A percentile compares a stretch with the other conserved stretches of the same genome.
Evolutionary conservation across 2,888 invertebrate species (phyloP).

Genomic region (Amphipyra tragopoginis): DNA sequence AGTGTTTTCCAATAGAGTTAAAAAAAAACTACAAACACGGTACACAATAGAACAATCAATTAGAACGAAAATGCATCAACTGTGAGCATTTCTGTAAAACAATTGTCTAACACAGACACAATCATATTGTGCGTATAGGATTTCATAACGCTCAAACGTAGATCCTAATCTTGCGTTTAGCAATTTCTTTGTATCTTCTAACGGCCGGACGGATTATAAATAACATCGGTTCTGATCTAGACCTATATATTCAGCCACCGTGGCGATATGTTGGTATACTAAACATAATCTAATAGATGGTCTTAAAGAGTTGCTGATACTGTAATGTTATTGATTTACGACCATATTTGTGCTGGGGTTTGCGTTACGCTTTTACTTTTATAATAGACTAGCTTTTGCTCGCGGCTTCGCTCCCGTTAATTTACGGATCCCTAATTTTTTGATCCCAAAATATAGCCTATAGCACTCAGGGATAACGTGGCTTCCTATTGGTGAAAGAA

Average conservation of each 20-base stretch:
- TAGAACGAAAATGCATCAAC: slow-evolving; percentile 20
- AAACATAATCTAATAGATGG: slow-evolving; percentile 24
- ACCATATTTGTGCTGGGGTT: neutral
- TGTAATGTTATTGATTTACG: slow-evolving; percentile 4
- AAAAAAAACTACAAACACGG: neutral
- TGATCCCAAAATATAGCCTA: too few species aligned
- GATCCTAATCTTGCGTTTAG: slow-evolving; percentile 54
- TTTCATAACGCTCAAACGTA: slow-evolving; percentile 52
- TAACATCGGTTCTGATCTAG: slow-evolving; percentile 67
- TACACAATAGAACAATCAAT: slow-evolving; percentile 22
- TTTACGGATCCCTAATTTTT: too few species aligned
- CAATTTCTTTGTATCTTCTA: slow-evolving; percentile 59
- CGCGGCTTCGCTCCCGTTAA: too few species aligned
- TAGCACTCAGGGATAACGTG: too few species aligned
- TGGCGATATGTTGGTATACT: slow-evolving; percentile 52
- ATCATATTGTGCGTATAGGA: slow-evolving; percentile 49
- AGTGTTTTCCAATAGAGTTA: too few species aligned
- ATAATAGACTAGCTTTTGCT: too few species aligned
- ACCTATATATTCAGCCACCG: slow-evolving; percentile 73
- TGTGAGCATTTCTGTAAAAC: slow-evolving; percentile 47
- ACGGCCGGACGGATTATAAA: slow-evolving; percentile 43
- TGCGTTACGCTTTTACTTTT: slow-evolving; percentile 8
- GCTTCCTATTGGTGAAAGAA: too few species aligned
- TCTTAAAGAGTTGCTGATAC: slow-evolving; percentile 2
- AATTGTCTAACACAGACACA: slow-evolving; percentile 40